Conservation (phyloP, 2,888 invertebrate species). For the Strigamia transsilvanica region DNA sequence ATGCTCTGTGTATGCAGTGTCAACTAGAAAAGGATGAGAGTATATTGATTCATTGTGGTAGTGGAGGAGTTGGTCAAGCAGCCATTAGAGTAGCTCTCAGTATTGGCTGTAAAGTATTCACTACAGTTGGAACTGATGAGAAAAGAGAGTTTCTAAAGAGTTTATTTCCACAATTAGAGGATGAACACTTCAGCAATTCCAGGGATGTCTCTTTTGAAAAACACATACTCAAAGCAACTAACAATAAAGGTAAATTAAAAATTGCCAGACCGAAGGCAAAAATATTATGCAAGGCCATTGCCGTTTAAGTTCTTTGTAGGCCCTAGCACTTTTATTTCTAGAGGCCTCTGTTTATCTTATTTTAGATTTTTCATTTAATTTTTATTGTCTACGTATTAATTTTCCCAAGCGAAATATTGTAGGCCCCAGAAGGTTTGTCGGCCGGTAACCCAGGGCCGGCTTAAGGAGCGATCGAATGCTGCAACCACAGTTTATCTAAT, state of each 20-base stretch:
- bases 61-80: slow-evolving; percentile 96
- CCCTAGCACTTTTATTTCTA: too few species aligned
- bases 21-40: slow-evolving; percentile 82
- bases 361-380: too few species aligned
- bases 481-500: slow-evolving; percentile 1
- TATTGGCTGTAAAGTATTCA: slow-evolving; percentile 87
- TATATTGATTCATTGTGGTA: slow-evolving; percentile 93
- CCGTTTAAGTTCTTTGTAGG: too few species aligned
- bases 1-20: slow-evolving; percentile 88
- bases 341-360: too few species aligned
- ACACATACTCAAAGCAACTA: slow-evolving; percentile 81
- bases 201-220: slow-evolving; percentile 92
- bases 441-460: too few species aligned
- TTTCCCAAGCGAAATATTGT: too few species aligned
- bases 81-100: slow-evolving; percentile 92
- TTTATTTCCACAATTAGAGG: slow-evolving; percentile 83
- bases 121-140: slow-evolving; percentile 86
- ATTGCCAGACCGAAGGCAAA: neutral
- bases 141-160: slow-evolving; percentile 87
- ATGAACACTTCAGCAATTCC: slow-evolving; percentile 86
- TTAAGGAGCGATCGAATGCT: too few species aligned
- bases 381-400: too few species aligned
- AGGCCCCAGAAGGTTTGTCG: too few species aligned
- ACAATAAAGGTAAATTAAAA: slow-evolving; percentile 71
- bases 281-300: too few species aligned